Evolutionary conservation across 2,888 invertebrate species (phyloP), one percentile per base, ranked within the genome.

Genomic region (Balanococcus diminutus): DNA sequence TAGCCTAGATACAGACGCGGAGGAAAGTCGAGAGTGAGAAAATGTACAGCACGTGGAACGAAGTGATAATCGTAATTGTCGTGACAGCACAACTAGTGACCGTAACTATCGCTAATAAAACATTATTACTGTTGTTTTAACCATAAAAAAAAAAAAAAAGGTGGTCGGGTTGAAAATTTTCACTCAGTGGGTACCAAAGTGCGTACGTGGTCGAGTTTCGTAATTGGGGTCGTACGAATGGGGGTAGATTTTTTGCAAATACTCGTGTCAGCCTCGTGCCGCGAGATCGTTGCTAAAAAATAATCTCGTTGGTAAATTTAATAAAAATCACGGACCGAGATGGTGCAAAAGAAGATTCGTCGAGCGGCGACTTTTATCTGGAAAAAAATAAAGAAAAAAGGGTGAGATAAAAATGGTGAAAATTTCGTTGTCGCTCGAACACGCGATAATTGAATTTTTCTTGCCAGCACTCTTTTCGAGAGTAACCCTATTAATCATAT

Each of bases 21-120:
- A 22, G 11, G 22, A 56, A 22, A 56, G 5, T 56, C 22, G 56
- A 56, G 56, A 56, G 22, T 56, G 56, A 56, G 51, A 56, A 82
- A 82, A 56, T n/a, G 56, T 32, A 14, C 9, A 25, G 82, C 82
- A 82, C 82, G 82, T 82, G 82, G 51, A 82, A 19, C 82, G n/a
- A 82, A 31, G 56, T 82, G 82, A 56, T 82, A 56, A 82, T 56
- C 32, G 82, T 82, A 82, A 82, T 82, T 82, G 82, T 82, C 82
- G 19, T 32, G 82, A 82, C 46, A 51, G 56, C 82, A 22, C 25
- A 81, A 39, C 82, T 56, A 56, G 82, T 82, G 82, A 82, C 82
- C 82, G 82, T 82, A 82, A 56, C 82, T 82, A 82, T 82, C 82
- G 56, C 56, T 82, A 82, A 82, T 82, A 82, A 82, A 82, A 82